Evolutionary conservation across 2,888 invertebrate genomes (phyloP).

Genomic region (Acronicta leporina): DNA sequence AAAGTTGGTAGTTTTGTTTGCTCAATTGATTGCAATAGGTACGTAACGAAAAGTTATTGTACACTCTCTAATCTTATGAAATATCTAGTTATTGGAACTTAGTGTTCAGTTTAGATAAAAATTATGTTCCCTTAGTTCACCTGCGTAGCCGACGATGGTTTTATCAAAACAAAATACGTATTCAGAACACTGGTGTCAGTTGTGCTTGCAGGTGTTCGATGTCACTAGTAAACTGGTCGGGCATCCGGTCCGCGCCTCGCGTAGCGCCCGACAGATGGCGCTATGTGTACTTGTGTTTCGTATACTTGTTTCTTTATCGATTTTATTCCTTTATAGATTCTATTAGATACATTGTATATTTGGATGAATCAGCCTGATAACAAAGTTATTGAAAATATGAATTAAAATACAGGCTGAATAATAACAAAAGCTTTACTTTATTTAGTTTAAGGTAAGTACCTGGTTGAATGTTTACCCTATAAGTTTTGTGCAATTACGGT

Average conservation of each 20-base stretch:
- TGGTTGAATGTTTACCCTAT: background rate
- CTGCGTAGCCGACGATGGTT: slow-evolving; percentile 34
- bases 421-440: background rate
- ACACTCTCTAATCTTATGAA: background rate
- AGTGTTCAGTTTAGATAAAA: slow-evolving; percentile 10
- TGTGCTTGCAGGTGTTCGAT: slow-evolving; percentile 83
- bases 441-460: background rate
- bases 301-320: slow-evolving; percentile 5
- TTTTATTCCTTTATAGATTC: slow-evolving; percentile 20
- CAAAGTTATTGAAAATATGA: background rate
- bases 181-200: slow-evolving; percentile 62
- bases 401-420: too few relatives aligned
- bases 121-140: slow-evolving; percentile 35
- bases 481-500: slow-evolving; percentile 21
- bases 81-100: slow-evolving; percentile 4
- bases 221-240: slow-evolving; percentile 85
- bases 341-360: slow-evolving; percentile 18
- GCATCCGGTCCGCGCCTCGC: slow-evolving; percentile 80
- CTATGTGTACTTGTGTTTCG: slow-evolving; percentile 59
- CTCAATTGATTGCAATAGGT: background rate
- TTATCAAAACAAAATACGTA: slow-evolving; percentile 57
- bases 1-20: slow-evolving; percentile 1
- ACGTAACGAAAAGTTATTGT: background rate
- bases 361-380: slow-evolving; percentile 1
- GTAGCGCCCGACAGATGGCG: slow-evolving; percentile 82